Base-by-base conservation (phyloP, 2,888 invertebrate genomes). In the Himalopsyche anomala region DNA sequence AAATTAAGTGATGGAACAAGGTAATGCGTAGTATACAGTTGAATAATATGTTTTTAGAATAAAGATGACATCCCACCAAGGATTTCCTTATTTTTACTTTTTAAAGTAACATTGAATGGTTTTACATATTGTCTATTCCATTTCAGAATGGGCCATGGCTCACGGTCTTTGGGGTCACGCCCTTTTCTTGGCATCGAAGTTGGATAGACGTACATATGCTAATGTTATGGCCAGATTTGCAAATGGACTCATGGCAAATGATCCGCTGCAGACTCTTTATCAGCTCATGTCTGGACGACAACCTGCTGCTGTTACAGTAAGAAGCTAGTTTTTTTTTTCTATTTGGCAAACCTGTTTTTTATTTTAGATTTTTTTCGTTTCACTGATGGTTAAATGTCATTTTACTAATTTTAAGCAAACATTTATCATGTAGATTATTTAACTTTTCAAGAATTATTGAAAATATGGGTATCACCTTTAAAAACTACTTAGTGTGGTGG, bases 101-200 rank as follows among this genome's bases (percentile, higher is more conserved):
- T 45, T 45, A 6, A 40, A 6, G 40, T 6, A 9, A 11, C 6
- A 45, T 0, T 45, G 6, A 6, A 45, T 9, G 45, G 45, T 11
- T 45, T 45, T 45, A 11, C 8, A 45, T 45, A 45, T 45, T 45
- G 45, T 2, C 45, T 45, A 51, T 51, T 51, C 51, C 84, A 88
- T 90, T 91, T 87, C 93, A 96, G 99, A 99, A 91, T 98, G 96
- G 95, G 98, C 99, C 62, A 97, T 98, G 95, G 95, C 95, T 89
- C 94, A 96, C 90, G 95, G 95, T 89, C 94, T 98, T 88, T 99
- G 99, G 99, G 98, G 98, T 0, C 99, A 99, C 92, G 99, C 99
- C 85, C 93, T 99, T 90, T 96, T 97, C 91, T 94, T 99, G 91
- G 96, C 98, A 84, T 96, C 96, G 88, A 97, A 97, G 93, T 94